Conservation (phyloP, 2,888 invertebrate species). For the Ochropleura plecta region DNA sequence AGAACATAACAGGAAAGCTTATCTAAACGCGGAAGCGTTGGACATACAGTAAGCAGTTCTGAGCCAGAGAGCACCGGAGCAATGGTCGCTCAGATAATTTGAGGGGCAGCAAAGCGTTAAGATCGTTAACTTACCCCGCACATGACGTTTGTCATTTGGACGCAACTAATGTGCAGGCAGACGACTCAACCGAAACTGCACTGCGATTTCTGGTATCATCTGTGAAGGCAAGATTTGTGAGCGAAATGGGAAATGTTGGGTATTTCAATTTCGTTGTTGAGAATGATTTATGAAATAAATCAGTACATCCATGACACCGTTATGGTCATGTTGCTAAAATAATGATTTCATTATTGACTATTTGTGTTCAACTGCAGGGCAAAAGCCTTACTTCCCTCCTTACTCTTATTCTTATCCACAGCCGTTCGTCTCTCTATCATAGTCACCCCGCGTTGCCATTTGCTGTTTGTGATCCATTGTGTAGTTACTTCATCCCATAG, state of each 20-base stretch:
- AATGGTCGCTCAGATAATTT: constrained; percentile 88
- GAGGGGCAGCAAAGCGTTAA: constrained; percentile 89
- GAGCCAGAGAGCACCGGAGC: constrained; percentile 86
- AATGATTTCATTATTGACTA: too few species aligned
- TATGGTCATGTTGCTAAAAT: too few species aligned
- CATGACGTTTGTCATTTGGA: constrained; percentile 83
- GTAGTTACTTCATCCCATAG: too few species aligned
- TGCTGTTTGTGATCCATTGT: too few species aligned
- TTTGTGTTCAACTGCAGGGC: too few species aligned
- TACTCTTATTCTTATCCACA: too few species aligned
- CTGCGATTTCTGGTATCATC: constrained; percentile 50
- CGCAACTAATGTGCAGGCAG: constrained; percentile 73
- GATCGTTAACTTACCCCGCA: constrained; percentile 85
- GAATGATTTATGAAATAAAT: neutral
- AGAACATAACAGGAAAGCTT: constrained; percentile 62
- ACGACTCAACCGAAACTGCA: constrained; percentile 69
- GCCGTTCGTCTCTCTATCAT: too few species aligned
- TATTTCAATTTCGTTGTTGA: constrained; percentile 3
- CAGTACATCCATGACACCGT: neutral
- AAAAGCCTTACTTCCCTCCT: too few species aligned
- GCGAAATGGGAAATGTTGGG: neutral
- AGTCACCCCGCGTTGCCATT: too few species aligned
- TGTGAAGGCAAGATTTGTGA: neutral
- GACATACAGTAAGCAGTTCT: constrained; percentile 88
- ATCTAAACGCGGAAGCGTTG: constrained; percentile 82